These are phyloP conservation scores for Chelonus insularis DNA, from an alignment of 1,140 invertebrate species.

Conservation along the genomic window DNA sequence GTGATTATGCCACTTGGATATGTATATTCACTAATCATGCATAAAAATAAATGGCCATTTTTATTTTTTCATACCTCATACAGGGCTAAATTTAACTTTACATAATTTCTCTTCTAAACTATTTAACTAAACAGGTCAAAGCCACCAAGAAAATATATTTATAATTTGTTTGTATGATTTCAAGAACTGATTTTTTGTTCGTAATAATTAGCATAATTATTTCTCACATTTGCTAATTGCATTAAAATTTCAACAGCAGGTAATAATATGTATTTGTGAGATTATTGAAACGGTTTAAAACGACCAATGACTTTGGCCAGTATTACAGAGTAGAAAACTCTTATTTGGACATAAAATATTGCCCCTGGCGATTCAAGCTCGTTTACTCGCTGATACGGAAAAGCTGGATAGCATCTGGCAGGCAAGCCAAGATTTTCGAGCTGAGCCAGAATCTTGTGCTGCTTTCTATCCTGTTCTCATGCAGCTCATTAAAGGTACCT, in stretches of 20 bases:
- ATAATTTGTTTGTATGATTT: too few species aligned
- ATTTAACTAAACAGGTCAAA: too few species aligned
- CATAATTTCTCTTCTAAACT: too few species aligned
- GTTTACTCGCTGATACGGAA: constrained; percentile 52
- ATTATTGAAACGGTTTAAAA: constrained; percentile 9
- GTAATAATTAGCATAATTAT: too few species aligned
- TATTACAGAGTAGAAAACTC: constrained; percentile 33
- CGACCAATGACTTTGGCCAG: constrained; percentile 24
- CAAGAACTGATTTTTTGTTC: too few species aligned
- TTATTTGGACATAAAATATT: constrained; percentile 46
- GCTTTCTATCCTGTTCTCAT: constrained; percentile 17
- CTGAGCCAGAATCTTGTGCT: constrained; percentile 27
- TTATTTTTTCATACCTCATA: too few species aligned
- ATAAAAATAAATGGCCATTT: too few species aligned
- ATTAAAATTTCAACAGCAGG: neutral
- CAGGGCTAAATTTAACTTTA: too few species aligned
- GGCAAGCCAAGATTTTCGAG: constrained; percentile 38
- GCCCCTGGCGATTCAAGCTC: constrained; percentile 38
- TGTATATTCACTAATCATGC: too few species aligned
- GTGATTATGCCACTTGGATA: too few species aligned
- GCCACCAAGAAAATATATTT: too few species aligned
- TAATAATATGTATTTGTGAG: constrained; percentile 6
- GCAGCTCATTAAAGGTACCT: constrained; percentile 24
- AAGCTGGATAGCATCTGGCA: constrained; percentile 45
- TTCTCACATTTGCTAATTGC: too few species aligned